Evolutionary conservation across 2,797 vertebrate species (phyloP).

Genomic region (Okamejei kenojei): DNA sequence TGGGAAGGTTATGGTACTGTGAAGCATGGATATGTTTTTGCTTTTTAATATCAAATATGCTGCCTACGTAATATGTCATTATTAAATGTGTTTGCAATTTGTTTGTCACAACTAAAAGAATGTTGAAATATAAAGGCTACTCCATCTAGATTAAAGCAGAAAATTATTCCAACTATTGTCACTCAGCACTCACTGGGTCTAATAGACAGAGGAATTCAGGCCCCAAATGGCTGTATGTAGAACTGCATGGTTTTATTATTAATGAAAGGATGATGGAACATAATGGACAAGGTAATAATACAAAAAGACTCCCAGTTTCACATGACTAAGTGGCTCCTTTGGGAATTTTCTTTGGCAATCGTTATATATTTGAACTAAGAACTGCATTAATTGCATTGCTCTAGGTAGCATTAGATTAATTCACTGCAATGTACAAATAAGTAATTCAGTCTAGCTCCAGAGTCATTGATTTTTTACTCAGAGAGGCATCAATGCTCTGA

Average conservation of each 20-base stretch:
- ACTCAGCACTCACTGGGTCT: neutral
- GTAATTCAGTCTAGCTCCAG: slow-evolving; percentile 1
- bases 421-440: slow-evolving; percentile 1
- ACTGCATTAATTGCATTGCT: neutral
- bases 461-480: neutral
- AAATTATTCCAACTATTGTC: neutral
- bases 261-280: neutral
- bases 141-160: neutral
- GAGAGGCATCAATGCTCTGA: neutral
- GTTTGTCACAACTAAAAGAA: neutral
- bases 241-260: neutral
- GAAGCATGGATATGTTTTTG: neutral
- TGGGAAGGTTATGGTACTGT: too few species aligned
- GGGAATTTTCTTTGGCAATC: too few species aligned
- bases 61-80: neutral
- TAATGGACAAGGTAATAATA: neutral
- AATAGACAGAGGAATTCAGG: neutral
- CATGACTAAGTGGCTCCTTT: too few species aligned
- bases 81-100: neutral
- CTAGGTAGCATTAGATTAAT: neutral
- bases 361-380: neutral
- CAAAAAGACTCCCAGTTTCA: neutral
- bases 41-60: neutral
- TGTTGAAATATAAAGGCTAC: neutral
- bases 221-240: neutral